Percentiles rank a stretch among this genome's conserved stretches.
Conservation (phyloP, 2,113 vertebrate genomes). For the Hipposideros armiger region DNA sequence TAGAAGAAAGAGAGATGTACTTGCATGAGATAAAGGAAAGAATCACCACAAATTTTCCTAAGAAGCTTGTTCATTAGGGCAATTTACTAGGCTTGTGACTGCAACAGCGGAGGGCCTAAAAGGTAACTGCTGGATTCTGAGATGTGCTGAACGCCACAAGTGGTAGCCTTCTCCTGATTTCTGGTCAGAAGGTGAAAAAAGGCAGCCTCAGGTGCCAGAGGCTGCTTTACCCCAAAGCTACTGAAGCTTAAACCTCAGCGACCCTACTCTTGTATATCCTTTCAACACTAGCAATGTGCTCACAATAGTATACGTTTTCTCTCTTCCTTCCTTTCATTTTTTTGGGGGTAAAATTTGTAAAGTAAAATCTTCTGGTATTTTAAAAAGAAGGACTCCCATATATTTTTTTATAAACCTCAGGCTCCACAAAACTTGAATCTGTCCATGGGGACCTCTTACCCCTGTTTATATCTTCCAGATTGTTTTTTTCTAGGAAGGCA, state of each 20-base stretch:
- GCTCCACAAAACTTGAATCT: not conserved
- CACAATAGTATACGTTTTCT: not conserved
- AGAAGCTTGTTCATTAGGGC: not conserved
- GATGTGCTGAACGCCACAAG: not conserved
- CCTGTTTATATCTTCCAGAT: not conserved
- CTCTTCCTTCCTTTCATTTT: not conserved
- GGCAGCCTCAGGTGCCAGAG: not conserved
- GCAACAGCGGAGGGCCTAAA: not conserved
- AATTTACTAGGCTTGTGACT: not conserved
- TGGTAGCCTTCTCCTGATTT: not conserved
- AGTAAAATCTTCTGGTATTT: not conserved
- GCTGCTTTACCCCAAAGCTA: not conserved
- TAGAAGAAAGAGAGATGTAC: not conserved
- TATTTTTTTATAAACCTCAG: conserved; percentile 16
- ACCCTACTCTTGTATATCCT: not conserved
- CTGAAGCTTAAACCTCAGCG: not conserved
- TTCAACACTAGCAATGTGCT: not conserved
- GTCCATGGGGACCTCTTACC: not conserved
- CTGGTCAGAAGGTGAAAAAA: not conserved
- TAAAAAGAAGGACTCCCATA: not conserved
- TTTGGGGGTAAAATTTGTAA: not conserved
- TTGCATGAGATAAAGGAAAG: not conserved
- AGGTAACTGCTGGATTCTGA: not conserved
- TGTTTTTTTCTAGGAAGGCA: conserved; percentile 12
- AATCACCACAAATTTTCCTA: not conserved